Percentiles rank a stretch among this genome's conserved stretches.
These are phyloP conservation scores for Caenorhabditis becei DNA, from an alignment of 2,888 invertebrate species.

Conservation along the genomic window DNA sequence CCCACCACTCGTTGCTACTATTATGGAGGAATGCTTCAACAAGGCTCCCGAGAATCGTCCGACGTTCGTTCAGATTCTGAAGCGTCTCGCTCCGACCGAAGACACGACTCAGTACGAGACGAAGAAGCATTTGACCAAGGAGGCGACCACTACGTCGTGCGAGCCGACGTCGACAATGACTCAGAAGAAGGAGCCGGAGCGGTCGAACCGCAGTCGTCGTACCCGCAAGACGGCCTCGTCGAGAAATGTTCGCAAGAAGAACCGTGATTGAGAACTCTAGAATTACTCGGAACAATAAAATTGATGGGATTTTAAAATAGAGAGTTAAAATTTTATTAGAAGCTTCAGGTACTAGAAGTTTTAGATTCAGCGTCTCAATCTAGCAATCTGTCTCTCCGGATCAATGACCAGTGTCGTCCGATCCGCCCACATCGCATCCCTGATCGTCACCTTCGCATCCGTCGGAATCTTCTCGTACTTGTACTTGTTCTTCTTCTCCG, in stretches of 20 bases:
- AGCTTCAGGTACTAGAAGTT: no score
- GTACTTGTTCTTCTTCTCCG: constrained; percentile 52
- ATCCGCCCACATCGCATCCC: constrained; percentile 51
- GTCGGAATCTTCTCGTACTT: constrained; percentile 57
- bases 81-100: constrained; percentile 37
- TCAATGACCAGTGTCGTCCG: constrained; percentile 14
- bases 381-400: constrained; percentile 22
- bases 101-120: constrained; percentile 26
- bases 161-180: not conserved
- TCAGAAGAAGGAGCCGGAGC: not conserved
- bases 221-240: not conserved
- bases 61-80: constrained; percentile 34
- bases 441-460: constrained; percentile 47
- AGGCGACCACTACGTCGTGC: no score
- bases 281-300: no score
- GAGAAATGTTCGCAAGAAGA: not conserved
- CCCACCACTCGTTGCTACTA: constrained; percentile 33
- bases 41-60: constrained; percentile 52
- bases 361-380: constrained; percentile 1
- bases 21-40: constrained; percentile 57
- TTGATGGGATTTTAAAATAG: not conserved
- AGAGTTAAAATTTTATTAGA: not conserved
- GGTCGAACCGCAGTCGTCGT: not conserved
- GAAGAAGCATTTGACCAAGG: not conserved
- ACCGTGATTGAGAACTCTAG: no score